Evolutionary conservation across 2,797 vertebrate genomes (phyloP).

Genomic region (Hephaestus fuliginosus): DNA sequence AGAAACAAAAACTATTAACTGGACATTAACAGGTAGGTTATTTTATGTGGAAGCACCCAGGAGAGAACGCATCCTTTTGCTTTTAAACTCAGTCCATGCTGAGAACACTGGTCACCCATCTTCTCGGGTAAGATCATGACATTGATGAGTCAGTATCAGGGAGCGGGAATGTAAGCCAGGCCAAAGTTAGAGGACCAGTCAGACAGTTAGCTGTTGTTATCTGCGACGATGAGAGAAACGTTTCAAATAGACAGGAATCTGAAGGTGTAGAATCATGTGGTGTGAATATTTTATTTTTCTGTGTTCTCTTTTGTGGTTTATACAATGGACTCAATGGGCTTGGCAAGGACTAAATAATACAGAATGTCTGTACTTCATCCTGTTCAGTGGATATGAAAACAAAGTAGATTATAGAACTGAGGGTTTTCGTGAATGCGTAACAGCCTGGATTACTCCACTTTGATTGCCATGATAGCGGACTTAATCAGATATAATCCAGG

Average conservation of each 20-base stretch:
- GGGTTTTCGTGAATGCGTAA: not conserved
- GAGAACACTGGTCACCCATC: not conserved
- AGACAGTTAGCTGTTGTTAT: conserved; percentile 38
- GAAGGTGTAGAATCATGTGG: not conserved
- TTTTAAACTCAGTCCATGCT: not conserved
- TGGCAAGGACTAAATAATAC: not conserved
- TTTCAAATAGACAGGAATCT: not conserved
- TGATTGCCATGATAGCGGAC: not conserved
- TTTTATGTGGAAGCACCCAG: too few species aligned
- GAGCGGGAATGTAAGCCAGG: conserved; percentile 29
- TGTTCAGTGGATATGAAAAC: not conserved
- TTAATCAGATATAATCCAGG: not conserved
- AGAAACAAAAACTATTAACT: not conserved
- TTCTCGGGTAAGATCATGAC: conserved; percentile 33
- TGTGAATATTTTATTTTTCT: not conserved
- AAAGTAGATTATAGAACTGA: not conserved
- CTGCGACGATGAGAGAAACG: conserved; percentile 14
- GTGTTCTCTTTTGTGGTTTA: not conserved
- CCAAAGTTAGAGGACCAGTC: conserved; percentile 36
- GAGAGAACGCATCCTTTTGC: not conserved
- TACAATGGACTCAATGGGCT: not conserved
- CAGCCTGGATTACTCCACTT: not conserved
- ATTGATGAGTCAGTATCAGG: conserved; percentile 41
- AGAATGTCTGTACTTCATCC: not conserved
- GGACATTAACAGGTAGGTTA: too few species aligned